Evolutionary conservation across 2,113 vertebrate species (phyloP).

Genomic region (Clinocottus analis): DNA sequence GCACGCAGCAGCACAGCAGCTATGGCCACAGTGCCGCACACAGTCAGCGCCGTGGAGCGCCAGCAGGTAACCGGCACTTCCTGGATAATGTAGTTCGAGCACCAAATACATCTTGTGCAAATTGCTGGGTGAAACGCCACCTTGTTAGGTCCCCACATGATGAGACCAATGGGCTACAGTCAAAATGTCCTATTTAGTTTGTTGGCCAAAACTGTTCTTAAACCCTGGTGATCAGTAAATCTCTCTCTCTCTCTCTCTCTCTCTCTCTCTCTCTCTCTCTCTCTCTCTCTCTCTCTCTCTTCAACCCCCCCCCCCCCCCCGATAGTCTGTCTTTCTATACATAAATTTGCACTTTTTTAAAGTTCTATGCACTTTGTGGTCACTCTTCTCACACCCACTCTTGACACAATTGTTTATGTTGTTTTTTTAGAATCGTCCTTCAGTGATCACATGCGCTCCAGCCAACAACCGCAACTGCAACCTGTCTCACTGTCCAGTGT

Average conservation of each 20-base stretch:
- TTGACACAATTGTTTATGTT: neutral
- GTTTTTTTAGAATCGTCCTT: slow-evolving; percentile 92
- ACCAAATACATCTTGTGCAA: slow-evolving; percentile 5
- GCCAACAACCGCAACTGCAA: slow-evolving; percentile 96
- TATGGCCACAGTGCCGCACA: slow-evolving; percentile 77
- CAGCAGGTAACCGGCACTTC: slow-evolving; percentile 88
- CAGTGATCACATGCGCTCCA: slow-evolving; percentile 96
- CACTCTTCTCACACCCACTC: neutral
- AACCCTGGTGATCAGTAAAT: slow-evolving; percentile 35
- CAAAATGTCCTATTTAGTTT: slow-evolving; percentile 28
- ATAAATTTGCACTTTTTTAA: neutral
- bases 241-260: slow-evolving; percentile 12
- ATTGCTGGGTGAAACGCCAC: slow-evolving; percentile 28
- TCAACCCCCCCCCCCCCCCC: too few relatives aligned
- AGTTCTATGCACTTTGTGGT: neutral
- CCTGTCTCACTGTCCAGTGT: slow-evolving; percentile 94
- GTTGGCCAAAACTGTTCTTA: slow-evolving; percentile 7
- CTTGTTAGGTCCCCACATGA: slow-evolving; percentile 7
- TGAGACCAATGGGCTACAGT: slow-evolving; percentile 29
- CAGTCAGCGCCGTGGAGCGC: slow-evolving; percentile 88
- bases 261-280: slow-evolving; percentile 9
- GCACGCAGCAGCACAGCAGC: slow-evolving; percentile 79
- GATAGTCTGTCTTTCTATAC: neutral
- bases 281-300: slow-evolving; percentile 8
- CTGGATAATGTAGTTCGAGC: neutral